These are phyloP conservation scores for Nyctereutes procyonoides DNA, from an alignment of 2,113 vertebrate genomes.

Conservation along the genomic window DNA sequence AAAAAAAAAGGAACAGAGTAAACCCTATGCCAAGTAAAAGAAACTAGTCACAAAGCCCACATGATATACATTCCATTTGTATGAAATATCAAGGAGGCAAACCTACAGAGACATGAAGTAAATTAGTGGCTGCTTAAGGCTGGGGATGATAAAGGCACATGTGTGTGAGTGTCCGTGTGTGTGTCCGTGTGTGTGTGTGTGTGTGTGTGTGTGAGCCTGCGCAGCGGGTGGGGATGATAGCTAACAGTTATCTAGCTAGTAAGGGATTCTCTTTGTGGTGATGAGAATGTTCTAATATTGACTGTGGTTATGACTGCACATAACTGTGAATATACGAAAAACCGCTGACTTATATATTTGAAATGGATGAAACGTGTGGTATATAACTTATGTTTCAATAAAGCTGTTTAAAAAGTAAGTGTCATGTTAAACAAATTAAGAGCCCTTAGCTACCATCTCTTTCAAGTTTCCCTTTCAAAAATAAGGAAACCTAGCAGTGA, in stretches of 20 bases:
- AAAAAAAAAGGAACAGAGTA: background rate
- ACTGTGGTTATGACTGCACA: background rate
- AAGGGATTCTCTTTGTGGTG: background rate
- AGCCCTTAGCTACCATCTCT: background rate
- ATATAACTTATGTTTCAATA: background rate
- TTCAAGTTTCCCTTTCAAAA: background rate
- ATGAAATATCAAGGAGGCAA: background rate
- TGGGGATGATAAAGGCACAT: background rate
- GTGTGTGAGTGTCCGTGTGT: background rate
- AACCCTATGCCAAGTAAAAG: background rate
- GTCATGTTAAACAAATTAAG: background rate
- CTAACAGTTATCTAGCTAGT: background rate
- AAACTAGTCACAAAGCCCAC: background rate
- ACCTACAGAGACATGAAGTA: background rate
- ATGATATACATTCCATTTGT: background rate
- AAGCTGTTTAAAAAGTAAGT: background rate
- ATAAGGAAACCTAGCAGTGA: background rate
- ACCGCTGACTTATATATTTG: background rate
- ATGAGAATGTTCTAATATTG: background rate
- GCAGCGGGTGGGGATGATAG: rapidly evolving
- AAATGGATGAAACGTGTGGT: background rate
- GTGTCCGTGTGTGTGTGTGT: background rate
- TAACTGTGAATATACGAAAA: background rate
- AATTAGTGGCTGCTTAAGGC: background rate
- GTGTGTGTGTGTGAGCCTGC: background rate